These are phyloP conservation scores for Euglossa dilemma DNA, from an alignment of 1,140 invertebrate genomes.

Conservation along the genomic window DNA sequence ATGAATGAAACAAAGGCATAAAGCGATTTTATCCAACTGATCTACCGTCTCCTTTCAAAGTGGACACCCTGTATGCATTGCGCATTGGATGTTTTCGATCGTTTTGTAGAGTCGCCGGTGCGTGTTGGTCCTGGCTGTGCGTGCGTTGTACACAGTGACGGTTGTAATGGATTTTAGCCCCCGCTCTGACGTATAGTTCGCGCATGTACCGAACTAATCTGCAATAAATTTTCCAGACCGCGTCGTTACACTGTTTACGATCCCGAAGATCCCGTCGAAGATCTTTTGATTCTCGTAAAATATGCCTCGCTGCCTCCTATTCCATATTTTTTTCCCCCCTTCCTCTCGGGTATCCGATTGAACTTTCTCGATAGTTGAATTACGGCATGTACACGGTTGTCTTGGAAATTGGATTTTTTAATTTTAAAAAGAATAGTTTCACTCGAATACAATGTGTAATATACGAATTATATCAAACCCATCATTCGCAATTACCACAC, in stretches of 20 bases:
- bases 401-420: constrained; percentile 30
- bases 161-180: constrained; percentile 39
- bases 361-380: neutral
- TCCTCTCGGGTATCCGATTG: too few species aligned
- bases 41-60: neutral
- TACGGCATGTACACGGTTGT: neutral
- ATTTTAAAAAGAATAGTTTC: constrained; percentile 64
- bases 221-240: constrained; percentile 50
- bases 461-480: too few species aligned
- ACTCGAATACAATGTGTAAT: constrained; percentile 22
- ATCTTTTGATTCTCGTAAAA: constrained; percentile 61
- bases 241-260: constrained; percentile 61
- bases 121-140: neutral
- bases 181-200: constrained; percentile 9
- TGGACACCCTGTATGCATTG: constrained; percentile 5
- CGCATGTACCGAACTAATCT: constrained; percentile 60
- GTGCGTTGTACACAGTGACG: neutral
- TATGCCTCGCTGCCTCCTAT: constrained; percentile 1
- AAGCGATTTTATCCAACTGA: neutral
- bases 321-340: too few species aligned
- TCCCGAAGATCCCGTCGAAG: constrained; percentile 46
- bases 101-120: constrained; percentile 23
- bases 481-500: too few species aligned
- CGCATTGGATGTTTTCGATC: constrained; percentile 22
- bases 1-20: neutral